These are phyloP conservation scores for Glyptemys insculpta DNA, from an alignment of 2,797 vertebrate species.

Conservation along the genomic window DNA sequence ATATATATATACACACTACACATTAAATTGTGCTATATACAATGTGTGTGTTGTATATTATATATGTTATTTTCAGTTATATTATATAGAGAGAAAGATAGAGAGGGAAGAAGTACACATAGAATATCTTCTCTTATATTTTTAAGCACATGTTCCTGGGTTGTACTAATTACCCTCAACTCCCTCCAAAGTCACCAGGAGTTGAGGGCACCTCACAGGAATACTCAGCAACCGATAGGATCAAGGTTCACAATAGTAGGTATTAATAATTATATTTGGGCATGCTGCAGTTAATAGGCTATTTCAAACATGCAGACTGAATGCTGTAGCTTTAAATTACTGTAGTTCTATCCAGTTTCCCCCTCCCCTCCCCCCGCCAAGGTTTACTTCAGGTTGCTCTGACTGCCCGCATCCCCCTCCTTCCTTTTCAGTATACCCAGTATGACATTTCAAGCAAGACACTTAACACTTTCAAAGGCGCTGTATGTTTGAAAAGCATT, in stretches of 20 bases:
- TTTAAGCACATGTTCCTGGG: constrained; percentile 19
- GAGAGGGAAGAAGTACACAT: background rate
- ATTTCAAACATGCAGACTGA: background rate
- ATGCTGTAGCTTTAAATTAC: background rate
- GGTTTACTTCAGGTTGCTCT: background rate
- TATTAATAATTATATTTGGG: background rate
- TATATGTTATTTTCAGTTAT: background rate
- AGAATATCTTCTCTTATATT: background rate
- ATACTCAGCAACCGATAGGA: background rate
- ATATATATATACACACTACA: background rate
- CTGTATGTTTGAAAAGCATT: background rate
- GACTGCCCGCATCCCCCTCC: background rate
- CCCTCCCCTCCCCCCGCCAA: background rate
- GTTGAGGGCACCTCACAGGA: background rate
- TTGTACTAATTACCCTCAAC: background rate
- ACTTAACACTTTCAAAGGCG: background rate
- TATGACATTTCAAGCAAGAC: background rate
- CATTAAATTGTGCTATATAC: constrained; percentile 33
- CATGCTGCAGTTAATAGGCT: background rate
- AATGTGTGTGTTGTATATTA: background rate
- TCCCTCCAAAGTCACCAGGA: background rate
- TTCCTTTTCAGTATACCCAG: background rate
- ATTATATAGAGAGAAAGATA: background rate
- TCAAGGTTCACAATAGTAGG: background rate
- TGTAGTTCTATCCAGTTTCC: background rate